Conservation (phyloP, 2,888 invertebrate species). For the Eugnorisma glareosa region DNA sequence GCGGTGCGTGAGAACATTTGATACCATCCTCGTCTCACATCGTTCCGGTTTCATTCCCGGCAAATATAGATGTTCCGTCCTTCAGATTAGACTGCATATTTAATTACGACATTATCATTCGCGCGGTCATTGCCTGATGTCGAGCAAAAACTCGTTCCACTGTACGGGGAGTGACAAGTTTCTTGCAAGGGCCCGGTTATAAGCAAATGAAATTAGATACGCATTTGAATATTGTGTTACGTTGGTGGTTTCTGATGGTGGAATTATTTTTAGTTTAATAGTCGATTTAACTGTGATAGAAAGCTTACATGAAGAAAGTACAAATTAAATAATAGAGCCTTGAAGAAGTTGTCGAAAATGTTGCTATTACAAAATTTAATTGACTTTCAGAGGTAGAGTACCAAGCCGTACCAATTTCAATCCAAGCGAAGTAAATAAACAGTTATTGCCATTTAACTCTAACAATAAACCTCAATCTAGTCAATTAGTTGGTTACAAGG, state of each 20-base stretch:
- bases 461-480: constrained; percentile 49
- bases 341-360: neutral
- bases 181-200: constrained; percentile 35
- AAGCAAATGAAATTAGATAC: constrained; percentile 52
- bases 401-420: constrained; percentile 40
- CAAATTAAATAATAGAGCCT: neutral
- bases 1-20: constrained; percentile 79
- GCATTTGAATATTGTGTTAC: constrained; percentile 30
- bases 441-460: constrained; percentile 26
- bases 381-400: constrained; percentile 5
- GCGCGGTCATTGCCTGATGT: constrained; percentile 56
- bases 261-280: neutral
- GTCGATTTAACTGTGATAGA: neutral
- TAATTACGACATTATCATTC: constrained; percentile 69
- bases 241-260: neutral
- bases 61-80: constrained; percentile 60
- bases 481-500: constrained; percentile 50
- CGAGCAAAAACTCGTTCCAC: constrained; percentile 59
- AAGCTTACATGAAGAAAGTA: neutral
- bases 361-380: constrained; percentile 18
- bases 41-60: constrained; percentile 77
- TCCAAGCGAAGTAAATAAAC: constrained; percentile 31
- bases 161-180: constrained; percentile 51
- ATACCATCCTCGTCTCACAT: constrained; percentile 69
- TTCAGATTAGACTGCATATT: constrained; percentile 66